Evolutionary conservation across 2,888 invertebrate genomes (phyloP), one percentile per base, ranked within the genome.

Genomic region (Clostera curtula): DNA sequence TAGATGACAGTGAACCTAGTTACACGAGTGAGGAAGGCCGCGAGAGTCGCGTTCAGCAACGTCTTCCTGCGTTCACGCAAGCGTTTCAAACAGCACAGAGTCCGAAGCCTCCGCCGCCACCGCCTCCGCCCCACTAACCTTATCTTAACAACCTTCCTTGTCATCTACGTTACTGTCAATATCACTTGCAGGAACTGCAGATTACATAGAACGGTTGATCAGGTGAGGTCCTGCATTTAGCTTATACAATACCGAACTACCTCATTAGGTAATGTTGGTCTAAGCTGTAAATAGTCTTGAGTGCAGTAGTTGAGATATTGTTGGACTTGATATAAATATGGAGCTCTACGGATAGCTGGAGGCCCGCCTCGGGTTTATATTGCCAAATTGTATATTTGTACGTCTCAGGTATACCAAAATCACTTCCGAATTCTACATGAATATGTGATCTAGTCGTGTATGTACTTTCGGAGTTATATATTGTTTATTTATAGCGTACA

Each of bases 371-470:
- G 36, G 33, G 56, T 56, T 60, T 52, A 58, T 62, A 68, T 77
- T 75, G 79, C 80, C 80, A 79, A 79, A 79, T 75, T 74, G 68
- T 77, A 67, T 70, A 67, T 69, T 69, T 66, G 70, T 74, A 71
- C 43, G 67, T 72, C 57, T 70, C 62, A 62, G 74, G 69, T 77
- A 73, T 79, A 79, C 79, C 80, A 79, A 80, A 82, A 74, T 76
- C 35, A 53, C 69, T 82, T 83, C 83, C 82, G 83, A 83, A 83
- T 77, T 77, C 80, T 83, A 69, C 83, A 83, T 83, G 83, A 80
- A 79, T 73, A 82, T 77, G 69, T 75, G 70, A 82, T 83, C 83
- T 83, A 83, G 83, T 82, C 83, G 63, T 80, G 82, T 83, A 82
- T 79, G 82, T 82, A 75, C 77, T 82, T 77, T 83, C 83, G 83